phyloP scores from a whole-genome alignment of 2,113 vertebrate genomes.

The Pelobates fuscus region DNA sequence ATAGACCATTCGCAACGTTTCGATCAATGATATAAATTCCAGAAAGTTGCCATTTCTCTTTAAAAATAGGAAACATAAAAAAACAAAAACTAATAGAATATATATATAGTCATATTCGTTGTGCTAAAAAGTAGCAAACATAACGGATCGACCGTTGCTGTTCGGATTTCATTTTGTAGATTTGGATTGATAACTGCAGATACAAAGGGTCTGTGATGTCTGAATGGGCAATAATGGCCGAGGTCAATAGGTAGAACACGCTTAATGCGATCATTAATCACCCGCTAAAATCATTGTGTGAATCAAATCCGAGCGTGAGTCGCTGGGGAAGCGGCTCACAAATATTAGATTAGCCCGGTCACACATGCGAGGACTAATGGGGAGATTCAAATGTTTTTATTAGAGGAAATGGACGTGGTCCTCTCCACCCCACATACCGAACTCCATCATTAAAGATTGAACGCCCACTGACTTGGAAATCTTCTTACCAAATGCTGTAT shows the following conservation, averaged over 20 bases:
- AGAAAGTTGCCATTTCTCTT: too few relatives aligned
- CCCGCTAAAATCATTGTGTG: conserved; percentile 2
- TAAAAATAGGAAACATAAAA: too few relatives aligned
- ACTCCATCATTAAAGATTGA: neutral
- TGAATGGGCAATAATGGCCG: neutral
- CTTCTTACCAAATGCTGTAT: neutral
- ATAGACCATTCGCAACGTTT: too few relatives aligned
- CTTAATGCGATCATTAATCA: conserved; percentile 19
- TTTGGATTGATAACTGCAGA: neutral
- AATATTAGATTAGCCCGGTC: conserved; percentile 9
- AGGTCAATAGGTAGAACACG: conserved; percentile 14
- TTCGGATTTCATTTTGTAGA: neutral
- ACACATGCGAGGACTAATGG: neutral
- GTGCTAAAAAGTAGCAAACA: too few relatives aligned
- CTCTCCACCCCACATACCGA: neutral
- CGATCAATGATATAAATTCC: too few relatives aligned
- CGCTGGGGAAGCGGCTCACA: neutral
- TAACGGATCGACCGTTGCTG: too few relatives aligned
- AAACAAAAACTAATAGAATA: too few relatives aligned
- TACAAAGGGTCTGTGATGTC: neutral
- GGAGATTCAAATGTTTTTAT: neutral
- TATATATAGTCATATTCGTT: too few relatives aligned
- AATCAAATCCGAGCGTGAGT: neutral
- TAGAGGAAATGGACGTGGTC: neutral
- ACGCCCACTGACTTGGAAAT: neutral